Conservation (phyloP, 37 sponge, comb jelly and placozoan genomes). For the Diacarnus erythraeanus region DNA sequence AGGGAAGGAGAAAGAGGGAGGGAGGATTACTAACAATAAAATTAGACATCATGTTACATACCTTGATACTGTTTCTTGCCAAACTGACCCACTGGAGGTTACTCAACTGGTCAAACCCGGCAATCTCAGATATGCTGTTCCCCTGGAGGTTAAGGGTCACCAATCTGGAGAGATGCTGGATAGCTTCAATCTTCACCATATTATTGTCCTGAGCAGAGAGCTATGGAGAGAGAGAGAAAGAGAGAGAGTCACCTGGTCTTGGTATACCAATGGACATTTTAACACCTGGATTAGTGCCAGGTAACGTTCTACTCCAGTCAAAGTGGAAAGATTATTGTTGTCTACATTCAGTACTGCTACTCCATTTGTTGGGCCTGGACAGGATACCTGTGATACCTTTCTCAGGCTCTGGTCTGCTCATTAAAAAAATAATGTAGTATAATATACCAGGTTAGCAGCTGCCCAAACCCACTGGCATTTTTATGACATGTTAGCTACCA, state of each 20-base stretch:
- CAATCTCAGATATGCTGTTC: constrained; percentile 62
- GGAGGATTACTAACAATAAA: too few species aligned
- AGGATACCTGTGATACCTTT: constrained; percentile 21
- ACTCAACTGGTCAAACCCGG: constrained; percentile 33
- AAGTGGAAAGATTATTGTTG: constrained; percentile 43
- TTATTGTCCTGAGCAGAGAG: constrained; percentile 55
- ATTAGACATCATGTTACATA: too few species aligned
- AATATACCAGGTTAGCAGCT: background rate
- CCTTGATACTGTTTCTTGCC: constrained; percentile 72
- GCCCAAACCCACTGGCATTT: constrained; percentile 31
- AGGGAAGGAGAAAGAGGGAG: background rate
- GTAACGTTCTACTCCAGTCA: constrained; percentile 57
- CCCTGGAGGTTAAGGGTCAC: constrained; percentile 60
- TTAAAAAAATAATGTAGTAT: background rate
- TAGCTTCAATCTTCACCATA: constrained; percentile 40
- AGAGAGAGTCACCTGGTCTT: background rate
- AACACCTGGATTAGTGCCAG: constrained; percentile 51
- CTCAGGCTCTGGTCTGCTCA: constrained; percentile 20
- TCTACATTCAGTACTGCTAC: constrained; percentile 49
- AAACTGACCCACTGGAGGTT: constrained; percentile 68
- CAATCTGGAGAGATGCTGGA: constrained; percentile 28
- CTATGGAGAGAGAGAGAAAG: constrained; percentile 30
- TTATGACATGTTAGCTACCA: background rate
- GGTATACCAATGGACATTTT: background rate
- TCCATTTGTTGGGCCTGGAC: background rate